phyloP scores from a whole-genome alignment of 2,888 invertebrate species.

The Limenitis camilla region DNA sequence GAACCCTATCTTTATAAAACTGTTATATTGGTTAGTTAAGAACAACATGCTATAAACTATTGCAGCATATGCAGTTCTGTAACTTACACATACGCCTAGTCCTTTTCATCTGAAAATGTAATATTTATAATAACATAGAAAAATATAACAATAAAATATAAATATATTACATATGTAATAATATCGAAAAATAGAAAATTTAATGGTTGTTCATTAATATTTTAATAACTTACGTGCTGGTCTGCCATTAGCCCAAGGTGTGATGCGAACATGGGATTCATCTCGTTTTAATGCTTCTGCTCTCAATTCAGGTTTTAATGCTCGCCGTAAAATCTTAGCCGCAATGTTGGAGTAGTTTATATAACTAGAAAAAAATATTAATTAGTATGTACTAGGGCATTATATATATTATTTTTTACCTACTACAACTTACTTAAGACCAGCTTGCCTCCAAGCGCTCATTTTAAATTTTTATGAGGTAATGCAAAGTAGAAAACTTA shows the following conservation, averaged over 20 bases:
- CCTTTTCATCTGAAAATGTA: constrained; percentile 62
- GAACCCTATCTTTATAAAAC: background rate
- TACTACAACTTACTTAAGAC: constrained; percentile 80
- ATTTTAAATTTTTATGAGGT: constrained; percentile 53
- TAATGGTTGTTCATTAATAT: background rate
- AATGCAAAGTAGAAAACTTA: constrained; percentile 26
- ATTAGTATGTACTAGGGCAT: background rate
- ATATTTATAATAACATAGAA: constrained; percentile 17
- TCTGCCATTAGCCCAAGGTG: constrained; percentile 93
- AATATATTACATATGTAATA: background rate
- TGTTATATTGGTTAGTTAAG: constrained; percentile 18
- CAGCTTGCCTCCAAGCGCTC: constrained; percentile 89
- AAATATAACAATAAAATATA: constrained; percentile 5
- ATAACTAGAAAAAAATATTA: constrained; percentile 78
- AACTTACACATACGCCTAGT: constrained; percentile 50
- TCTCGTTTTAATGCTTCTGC: constrained; percentile 85
- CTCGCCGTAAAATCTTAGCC: constrained; percentile 85
- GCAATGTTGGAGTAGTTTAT: constrained; percentile 97
- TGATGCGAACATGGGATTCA: constrained; percentile 84
- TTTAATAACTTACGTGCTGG: constrained; percentile 80
- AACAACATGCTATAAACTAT: constrained; percentile 19
- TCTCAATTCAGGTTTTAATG: constrained; percentile 84
- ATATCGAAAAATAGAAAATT: too few species aligned
- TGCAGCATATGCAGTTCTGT: too few species aligned
- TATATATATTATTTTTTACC: background rate